Percentiles rank a stretch among this genome's conserved stretches.
These are phyloP conservation scores for Salvator merianae DNA, from an alignment of 2,113 vertebrate species.

Conservation along the genomic window DNA sequence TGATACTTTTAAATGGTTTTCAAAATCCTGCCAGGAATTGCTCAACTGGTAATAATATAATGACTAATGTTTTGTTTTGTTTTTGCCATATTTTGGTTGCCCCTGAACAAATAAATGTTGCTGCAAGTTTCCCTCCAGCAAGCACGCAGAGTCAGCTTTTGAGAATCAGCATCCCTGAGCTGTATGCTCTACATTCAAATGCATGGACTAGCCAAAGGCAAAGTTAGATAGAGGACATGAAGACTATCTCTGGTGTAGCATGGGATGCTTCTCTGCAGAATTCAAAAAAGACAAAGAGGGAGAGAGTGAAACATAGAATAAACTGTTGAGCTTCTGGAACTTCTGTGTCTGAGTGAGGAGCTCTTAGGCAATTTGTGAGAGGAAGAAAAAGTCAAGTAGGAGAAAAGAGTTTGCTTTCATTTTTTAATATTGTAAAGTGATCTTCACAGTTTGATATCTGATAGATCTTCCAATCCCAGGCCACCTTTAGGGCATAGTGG, in stretches of 20 bases:
- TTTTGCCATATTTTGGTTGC: neutral
- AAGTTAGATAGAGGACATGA: rapidly evolving
- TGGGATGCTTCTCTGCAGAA: neutral
- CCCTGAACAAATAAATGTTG: neutral
- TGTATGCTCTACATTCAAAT: neutral
- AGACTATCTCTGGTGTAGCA: neutral
- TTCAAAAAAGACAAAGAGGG: neutral
- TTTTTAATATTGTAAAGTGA: neutral
- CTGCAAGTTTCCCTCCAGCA: neutral
- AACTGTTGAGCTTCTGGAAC: rapidly evolving
- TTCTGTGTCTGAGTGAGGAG: neutral
- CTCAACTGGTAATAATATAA: neutral
- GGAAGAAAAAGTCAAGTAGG: rapidly evolving
- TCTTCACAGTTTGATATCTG: neutral
- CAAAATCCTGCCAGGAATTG: neutral
- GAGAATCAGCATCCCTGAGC: neutral
- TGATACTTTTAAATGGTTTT: neutral
- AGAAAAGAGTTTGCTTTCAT: neutral
- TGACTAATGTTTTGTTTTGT: neutral
- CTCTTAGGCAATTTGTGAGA: neutral
- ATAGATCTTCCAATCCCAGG: neutral
- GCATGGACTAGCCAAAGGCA: neutral
- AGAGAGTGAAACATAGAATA: neutral
- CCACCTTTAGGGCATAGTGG: too few relatives aligned
- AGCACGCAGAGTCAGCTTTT: neutral